A percentile compares a stretch with the other conserved stretches of the same genome.
phyloP scores from a whole-genome alignment of 2,888 invertebrate species.

The Ophion obscuratus region DNA sequence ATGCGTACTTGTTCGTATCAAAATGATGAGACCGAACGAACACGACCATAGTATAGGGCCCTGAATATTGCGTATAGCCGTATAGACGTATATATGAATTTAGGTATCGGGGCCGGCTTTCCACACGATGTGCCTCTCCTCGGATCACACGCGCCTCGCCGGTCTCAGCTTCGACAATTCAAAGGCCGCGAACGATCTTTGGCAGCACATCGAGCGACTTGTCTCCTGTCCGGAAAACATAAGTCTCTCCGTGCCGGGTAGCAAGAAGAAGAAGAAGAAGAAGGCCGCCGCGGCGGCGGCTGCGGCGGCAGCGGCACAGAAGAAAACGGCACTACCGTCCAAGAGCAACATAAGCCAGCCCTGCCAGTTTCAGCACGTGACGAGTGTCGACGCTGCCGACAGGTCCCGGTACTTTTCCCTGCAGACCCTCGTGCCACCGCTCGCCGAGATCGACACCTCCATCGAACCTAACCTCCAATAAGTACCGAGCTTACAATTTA shows the following conservation, averaged over 20 bases:
- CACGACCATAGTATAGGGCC: too few relatives aligned
- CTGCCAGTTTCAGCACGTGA: slow-evolving; percentile 93
- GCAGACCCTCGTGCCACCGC: slow-evolving; percentile 86
- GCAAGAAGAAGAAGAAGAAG: slow-evolving; percentile 86
- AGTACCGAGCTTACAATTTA: neutral
- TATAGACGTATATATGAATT: neutral
- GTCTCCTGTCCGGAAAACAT: slow-evolving; percentile 92
- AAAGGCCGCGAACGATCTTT: slow-evolving; percentile 89
- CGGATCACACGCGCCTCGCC: slow-evolving; percentile 90
- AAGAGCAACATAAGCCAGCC: slow-evolving; percentile 94
- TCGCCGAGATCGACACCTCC: slow-evolving; percentile 76
- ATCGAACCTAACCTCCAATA: slow-evolving; percentile 76
- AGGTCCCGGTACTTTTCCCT: slow-evolving; percentile 88
- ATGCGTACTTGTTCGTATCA: too few relatives aligned
- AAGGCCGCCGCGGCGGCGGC: neutral
- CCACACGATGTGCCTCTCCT: slow-evolving; percentile 92
- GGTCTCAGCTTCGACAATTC: slow-evolving; percentile 93
- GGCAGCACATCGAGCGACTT: slow-evolving; percentile 88
- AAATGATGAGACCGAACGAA: too few relatives aligned
- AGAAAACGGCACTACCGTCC: slow-evolving; percentile 88
- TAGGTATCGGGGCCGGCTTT: slow-evolving; percentile 89
- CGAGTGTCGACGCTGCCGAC: slow-evolving; percentile 90
- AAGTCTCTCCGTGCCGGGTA: slow-evolving; percentile 89
- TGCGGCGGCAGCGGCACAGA: slow-evolving; percentile 82
- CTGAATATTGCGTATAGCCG: too few relatives aligned